Percentiles rank a stretch among this genome's conserved stretches.
Evolutionary conservation across 2,113 vertebrate species (phyloP).

Genomic region (Perca fluviatilis): DNA sequence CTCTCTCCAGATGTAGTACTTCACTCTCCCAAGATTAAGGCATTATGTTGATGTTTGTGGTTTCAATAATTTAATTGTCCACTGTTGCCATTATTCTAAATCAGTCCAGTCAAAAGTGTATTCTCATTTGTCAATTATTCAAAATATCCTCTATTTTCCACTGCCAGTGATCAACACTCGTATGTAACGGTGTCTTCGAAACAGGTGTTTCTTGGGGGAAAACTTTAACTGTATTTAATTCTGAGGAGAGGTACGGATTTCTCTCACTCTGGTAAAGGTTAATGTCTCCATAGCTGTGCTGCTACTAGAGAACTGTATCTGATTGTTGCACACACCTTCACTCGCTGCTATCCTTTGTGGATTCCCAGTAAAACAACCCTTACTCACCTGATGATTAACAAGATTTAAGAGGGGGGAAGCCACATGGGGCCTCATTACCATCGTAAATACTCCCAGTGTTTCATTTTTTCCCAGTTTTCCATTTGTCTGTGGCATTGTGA

Average conservation of each 20-base stretch:
- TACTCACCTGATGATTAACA: constrained; percentile 79
- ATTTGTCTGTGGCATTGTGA: constrained; percentile 31
- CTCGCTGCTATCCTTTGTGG: constrained; percentile 67
- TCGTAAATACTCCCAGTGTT: constrained; percentile 77
- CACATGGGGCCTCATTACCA: constrained; percentile 84
- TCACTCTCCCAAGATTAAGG: neutral
- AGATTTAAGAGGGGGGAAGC: constrained; percentile 72
- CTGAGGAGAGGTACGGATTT: neutral
- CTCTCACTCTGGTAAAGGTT: constrained; percentile 24
- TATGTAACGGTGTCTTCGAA: neutral
- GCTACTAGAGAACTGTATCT: constrained; percentile 32
- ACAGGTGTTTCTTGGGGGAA: constrained; percentile 1
- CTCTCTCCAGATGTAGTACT: neutral
- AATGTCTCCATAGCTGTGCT: constrained; percentile 28
- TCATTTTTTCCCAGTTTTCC: constrained; percentile 50
- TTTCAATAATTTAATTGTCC: too few relatives aligned
- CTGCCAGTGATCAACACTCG: neutral
- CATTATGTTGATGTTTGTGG: too few relatives aligned
- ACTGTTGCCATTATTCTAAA: too few relatives aligned
- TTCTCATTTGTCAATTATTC: neutral
- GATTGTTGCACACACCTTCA: constrained; percentile 56
- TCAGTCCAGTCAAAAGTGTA: neutral
- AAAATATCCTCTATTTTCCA: neutral
- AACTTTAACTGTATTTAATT: constrained; percentile 4
- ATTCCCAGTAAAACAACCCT: constrained; percentile 69